Evolutionary conservation across 2,797 vertebrate genomes (phyloP), one percentile per base, ranked within the genome.

Genomic region (Pampus argenteus): DNA sequence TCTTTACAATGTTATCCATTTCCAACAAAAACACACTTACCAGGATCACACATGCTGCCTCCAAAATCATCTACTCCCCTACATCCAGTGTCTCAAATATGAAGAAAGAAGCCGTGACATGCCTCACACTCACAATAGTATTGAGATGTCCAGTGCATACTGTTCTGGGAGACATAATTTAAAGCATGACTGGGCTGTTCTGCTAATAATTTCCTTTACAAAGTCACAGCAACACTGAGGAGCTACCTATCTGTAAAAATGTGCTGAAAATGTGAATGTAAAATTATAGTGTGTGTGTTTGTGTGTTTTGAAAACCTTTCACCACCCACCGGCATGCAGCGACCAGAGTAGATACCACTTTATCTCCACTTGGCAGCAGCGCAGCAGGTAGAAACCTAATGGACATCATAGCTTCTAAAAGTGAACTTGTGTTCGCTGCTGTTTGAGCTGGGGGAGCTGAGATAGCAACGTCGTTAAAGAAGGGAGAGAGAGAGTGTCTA

Each of bases 281-380:
- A 75, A 65, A 50, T 52, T n/a, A n/a, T n/a, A n/a, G 45, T 56
- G 70, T 42, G 45, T 48, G 26, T 50, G 29, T 40, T 34, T 25
- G 11, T 54, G 67, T 60, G 56, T 80, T 79, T 62, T 64, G 28
- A 75, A 74, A 77, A 71, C 64, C 73, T 71, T 81, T 81, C 71
- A 71, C 83, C 79, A 74, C 88, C 88, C 79, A 85, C 81, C 48
- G 55, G 80, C 62, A 63, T 82, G 77, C 81, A 71, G 54, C 69
- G 48, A 65, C 68, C 76, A 60, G 76, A 82, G 78, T 45, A 87
- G 88, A 91, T 88, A 86, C 85, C 76, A 83, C 87, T 90, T 91
- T 90, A 93, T 93, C 90, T 91, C 66, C 80, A 83, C 85, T 86
- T 83, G 82, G 91, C 90, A 92, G 92, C 82, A 78, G 76, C 83